Conservation (phyloP, 2,888 invertebrate species). For the Phalera bucephala region DNA sequence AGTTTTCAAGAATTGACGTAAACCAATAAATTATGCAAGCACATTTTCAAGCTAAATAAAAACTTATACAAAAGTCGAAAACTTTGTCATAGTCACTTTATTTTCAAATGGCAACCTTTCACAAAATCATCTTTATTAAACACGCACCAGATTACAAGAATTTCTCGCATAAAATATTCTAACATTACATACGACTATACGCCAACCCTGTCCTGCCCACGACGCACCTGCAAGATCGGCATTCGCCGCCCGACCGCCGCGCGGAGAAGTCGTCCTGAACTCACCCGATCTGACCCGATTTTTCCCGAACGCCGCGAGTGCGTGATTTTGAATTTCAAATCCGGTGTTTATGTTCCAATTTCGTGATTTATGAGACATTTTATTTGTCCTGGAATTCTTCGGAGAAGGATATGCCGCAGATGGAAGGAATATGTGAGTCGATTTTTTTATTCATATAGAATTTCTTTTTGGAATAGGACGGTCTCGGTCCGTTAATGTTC, state of each 20-base stretch:
- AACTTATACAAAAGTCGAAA: too few relatives aligned
- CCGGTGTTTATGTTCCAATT: conserved; percentile 56
- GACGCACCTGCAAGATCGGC: conserved; percentile 44
- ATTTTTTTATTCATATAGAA: conserved; percentile 47
- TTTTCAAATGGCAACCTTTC: too few relatives aligned
- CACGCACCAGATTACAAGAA: too few relatives aligned
- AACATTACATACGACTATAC: not conserved
- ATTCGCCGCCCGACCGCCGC: conserved; percentile 57
- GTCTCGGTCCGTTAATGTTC: conserved; percentile 42
- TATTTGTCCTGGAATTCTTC: conserved; percentile 47
- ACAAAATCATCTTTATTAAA: too few relatives aligned
- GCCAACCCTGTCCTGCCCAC: conserved; percentile 28
- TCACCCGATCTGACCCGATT: conserved; percentile 10
- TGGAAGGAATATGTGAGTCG: conserved; percentile 64
- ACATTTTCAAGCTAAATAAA: too few relatives aligned
- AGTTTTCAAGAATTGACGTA: too few relatives aligned
- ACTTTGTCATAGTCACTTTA: too few relatives aligned
- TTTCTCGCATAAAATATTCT: too few relatives aligned
- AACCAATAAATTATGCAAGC: too few relatives aligned
- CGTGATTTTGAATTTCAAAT: conserved; percentile 38
- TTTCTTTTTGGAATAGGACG: conserved; percentile 37
- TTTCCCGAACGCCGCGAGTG: conserved; percentile 47
- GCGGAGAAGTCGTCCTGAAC: conserved; percentile 40
- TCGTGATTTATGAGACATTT: conserved; percentile 62
- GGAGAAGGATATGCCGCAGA: conserved; percentile 35